These are phyloP conservation scores for Polyommatus iphigenia DNA, from an alignment of 2,888 invertebrate genomes.

Conservation along the genomic window DNA sequence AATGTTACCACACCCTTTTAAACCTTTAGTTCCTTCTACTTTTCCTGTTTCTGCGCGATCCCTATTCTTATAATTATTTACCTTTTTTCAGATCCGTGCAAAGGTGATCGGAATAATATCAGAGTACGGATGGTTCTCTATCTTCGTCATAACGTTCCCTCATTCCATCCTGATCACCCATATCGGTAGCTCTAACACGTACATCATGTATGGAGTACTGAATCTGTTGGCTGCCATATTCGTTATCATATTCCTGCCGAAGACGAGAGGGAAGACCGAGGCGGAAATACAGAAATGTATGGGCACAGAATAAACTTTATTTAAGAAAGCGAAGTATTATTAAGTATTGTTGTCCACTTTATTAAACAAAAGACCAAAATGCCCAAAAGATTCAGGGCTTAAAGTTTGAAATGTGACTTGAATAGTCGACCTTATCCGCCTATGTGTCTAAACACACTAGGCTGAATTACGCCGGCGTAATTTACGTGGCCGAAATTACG, in stretches of 20 bases:
- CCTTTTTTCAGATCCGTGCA: constrained; percentile 53
- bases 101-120: constrained; percentile 51
- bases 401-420: no score
- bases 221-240: constrained; percentile 54
- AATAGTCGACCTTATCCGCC: no score
- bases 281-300: constrained; percentile 46
- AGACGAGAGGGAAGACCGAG: constrained; percentile 65
- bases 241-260: constrained; percentile 57
- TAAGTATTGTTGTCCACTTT: neutral
- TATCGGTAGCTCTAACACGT: constrained; percentile 56
- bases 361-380: neutral
- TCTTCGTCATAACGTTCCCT: constrained; percentile 46
- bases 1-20: no score
- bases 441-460: no score
- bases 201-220: constrained; percentile 55
- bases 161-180: constrained; percentile 45
- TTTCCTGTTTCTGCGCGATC: no score
- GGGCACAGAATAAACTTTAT: neutral
- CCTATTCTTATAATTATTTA: no score
- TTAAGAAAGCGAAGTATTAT: neutral
- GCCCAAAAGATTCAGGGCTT: no score
- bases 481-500: no score
- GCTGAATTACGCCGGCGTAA: no score
- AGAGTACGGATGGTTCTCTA: constrained; percentile 49
- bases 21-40: no score